Evolutionary conservation across 2,888 invertebrate genomes (phyloP), one percentile per base, ranked within the genome.

Genomic region (Campaea margaritaria): DNA sequence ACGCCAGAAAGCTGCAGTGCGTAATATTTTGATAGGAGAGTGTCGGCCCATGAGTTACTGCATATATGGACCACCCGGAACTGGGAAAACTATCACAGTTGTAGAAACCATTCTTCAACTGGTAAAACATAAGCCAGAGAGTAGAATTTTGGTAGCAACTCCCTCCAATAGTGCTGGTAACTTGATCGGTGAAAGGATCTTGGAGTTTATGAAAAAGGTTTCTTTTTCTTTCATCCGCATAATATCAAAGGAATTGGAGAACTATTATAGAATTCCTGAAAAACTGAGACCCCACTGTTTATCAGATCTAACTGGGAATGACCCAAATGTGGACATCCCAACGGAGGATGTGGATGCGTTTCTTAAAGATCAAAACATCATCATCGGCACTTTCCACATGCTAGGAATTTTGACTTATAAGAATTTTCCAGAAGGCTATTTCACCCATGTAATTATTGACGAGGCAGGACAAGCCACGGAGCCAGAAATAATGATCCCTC

Each of bases 151-250:
- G 50, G 95, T 98, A 15, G 96, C 96, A 41, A 95, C 98, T 0
- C 98, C 99, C 0, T 98, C 98, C 0, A 99, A 99, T 82, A 97
- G 97, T 84, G 96, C 98, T 3, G 96, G 98, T 0, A 97, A 99
- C 93, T 93, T 98, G 52, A 93, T 99, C 53, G 94, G 97, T 12
- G 94, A 96, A 73, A 93, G 96, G 67, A 87, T 98, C n/a, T 93
- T 97, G 59, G 93, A 95, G 52, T 95, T 95, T 68, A 94, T 94
- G 31, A 79, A 93, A 47, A 81, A 95, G 2, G 93, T 94, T 58
- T 95, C 95, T 0, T 96, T 96, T 10, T 96, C 97, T 68, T 91
- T 98, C 78, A 94, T 97, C 42, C 94, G 98, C 43, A 85, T 98
- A 1, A 94, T 96, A 13, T 95, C 96, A 10, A 87, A 94, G 64